These are phyloP conservation scores for Drosophila borborema DNA, from an alignment of 2,888 invertebrate genomes.

Conservation along the genomic window DNA sequence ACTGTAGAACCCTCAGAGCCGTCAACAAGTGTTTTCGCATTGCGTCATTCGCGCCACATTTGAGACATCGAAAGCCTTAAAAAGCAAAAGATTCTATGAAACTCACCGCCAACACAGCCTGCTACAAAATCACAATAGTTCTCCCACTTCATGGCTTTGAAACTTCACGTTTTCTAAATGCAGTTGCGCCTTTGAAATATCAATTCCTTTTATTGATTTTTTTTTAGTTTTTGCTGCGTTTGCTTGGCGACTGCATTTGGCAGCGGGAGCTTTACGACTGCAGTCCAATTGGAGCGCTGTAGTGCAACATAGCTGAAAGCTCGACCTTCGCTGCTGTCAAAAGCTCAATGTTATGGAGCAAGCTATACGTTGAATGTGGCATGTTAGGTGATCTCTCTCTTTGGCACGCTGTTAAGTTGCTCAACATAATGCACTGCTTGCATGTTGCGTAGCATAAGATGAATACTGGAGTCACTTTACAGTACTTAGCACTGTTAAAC, in stretches of 20 bases:
- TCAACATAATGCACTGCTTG: neutral
- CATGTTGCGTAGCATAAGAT: neutral
- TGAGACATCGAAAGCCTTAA: neutral
- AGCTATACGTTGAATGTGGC: neutral
- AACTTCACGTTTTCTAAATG: slow-evolving; percentile 26
- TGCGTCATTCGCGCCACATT: slow-evolving; percentile 59
- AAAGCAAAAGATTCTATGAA: neutral
- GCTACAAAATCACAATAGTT: slow-evolving; percentile 86
- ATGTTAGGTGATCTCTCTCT: neutral
- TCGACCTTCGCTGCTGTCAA: slow-evolving; percentile 35
- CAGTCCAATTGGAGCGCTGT: slow-evolving; percentile 32
- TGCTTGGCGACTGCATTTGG: slow-evolving; percentile 53
- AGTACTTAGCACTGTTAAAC: neutral
- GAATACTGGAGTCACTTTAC: neutral
- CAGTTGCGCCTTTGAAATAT: slow-evolving; percentile 4
- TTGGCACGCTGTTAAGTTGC: neutral
- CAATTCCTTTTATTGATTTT: slow-evolving; percentile 49
- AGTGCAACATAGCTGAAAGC: slow-evolving; percentile 35
- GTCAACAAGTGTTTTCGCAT: slow-evolving; percentile 64
- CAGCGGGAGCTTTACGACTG: slow-evolving; percentile 55
- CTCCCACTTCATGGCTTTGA: slow-evolving; percentile 81
- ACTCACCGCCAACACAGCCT: slow-evolving; percentile 87
- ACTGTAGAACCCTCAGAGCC: slow-evolving; percentile 28
- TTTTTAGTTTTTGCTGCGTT: slow-evolving; percentile 40
- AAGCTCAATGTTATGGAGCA: slow-evolving; percentile 35